These are phyloP conservation scores for Drosophila azteca DNA, from an alignment of 1,140 invertebrate genomes.

Conservation along the genomic window DNA sequence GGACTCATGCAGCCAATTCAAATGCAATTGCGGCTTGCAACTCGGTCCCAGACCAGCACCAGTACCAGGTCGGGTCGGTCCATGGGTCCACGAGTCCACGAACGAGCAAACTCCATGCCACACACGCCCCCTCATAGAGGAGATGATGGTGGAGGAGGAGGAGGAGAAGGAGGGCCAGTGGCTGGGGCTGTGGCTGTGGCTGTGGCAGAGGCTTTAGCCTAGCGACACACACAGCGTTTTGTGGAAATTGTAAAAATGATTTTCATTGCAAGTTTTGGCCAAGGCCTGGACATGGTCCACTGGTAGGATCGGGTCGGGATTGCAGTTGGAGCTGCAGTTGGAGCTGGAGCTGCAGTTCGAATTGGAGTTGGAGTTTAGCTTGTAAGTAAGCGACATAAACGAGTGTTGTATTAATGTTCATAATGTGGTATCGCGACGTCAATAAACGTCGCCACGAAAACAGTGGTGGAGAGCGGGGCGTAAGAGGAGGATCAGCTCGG, in stretches of 20 bases:
- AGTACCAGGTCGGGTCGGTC: not conserved
- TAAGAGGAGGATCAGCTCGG: conserved; percentile 6
- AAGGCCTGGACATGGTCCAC: conserved; percentile 43
- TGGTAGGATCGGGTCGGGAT: conserved; percentile 22
- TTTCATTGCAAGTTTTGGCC: conserved; percentile 60
- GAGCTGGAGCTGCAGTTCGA: conserved; percentile 2
- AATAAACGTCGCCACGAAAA: conserved; percentile 76
- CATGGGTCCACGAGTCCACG: not conserved
- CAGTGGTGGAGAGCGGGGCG: conserved; percentile 4
- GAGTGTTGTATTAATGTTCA: conserved; percentile 83
- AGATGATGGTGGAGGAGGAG: conserved; percentile 2
- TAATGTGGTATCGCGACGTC: conserved; percentile 83
- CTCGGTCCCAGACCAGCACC: conserved; percentile 14
- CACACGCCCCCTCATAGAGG: conserved; percentile 71
- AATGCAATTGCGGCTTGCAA: conserved; percentile 75
- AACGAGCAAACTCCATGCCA: conserved; percentile 38
- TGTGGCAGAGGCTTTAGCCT: not conserved
- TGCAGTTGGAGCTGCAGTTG: not conserved
- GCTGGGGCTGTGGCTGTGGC: no score
- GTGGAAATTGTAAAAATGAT: conserved; percentile 77
- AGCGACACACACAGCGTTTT: conserved; percentile 75
- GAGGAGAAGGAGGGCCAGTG: no score
- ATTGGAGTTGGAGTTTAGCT: conserved; percentile 16
- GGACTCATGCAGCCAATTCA: conserved; percentile 83
- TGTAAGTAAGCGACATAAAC: conserved; percentile 83